Evolutionary conservation across 2,113 vertebrate genomes (phyloP).

Genomic region (Podarcis cretensis): DNA sequence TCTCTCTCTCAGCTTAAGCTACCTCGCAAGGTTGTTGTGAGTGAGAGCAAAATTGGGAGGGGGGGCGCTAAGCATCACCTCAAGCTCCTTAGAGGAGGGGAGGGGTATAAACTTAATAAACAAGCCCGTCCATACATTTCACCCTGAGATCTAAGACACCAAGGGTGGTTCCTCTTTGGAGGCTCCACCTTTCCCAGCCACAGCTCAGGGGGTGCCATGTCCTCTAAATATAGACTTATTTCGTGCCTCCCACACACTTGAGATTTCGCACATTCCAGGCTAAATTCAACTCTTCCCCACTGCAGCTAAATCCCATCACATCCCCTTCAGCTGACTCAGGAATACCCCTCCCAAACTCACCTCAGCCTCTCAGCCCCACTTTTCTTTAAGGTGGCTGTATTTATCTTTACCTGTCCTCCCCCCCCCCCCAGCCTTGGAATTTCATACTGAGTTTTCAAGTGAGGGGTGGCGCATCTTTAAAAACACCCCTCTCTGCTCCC

Average conservation of each 20-base stretch:
- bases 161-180: not conserved
- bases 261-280: not conserved
- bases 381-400: slow-evolving; percentile 1
- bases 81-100: not conserved
- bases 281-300: not conserved
- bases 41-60: too few relatives aligned
- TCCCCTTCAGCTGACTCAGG: not conserved
- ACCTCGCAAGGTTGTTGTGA: too few relatives aligned
- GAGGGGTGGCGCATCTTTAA: not conserved
- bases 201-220: not conserved
- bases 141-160: not conserved
- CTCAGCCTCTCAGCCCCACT: not conserved
- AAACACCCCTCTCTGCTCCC: not conserved
- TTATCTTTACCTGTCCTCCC: not conserved
- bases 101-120: not conserved
- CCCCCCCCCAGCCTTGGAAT: not conserved
- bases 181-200: not conserved
- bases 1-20: not conserved
- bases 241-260: not conserved
- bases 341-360: not conserved
- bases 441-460: not conserved
- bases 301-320: slow-evolving; percentile 5
- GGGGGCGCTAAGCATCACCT: too few relatives aligned
- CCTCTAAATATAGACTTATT: not conserved
- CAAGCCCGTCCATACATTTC: not conserved